Base-by-base conservation (phyloP, 2,797 vertebrate species). In the Moxostoma hubbsi region DNA sequence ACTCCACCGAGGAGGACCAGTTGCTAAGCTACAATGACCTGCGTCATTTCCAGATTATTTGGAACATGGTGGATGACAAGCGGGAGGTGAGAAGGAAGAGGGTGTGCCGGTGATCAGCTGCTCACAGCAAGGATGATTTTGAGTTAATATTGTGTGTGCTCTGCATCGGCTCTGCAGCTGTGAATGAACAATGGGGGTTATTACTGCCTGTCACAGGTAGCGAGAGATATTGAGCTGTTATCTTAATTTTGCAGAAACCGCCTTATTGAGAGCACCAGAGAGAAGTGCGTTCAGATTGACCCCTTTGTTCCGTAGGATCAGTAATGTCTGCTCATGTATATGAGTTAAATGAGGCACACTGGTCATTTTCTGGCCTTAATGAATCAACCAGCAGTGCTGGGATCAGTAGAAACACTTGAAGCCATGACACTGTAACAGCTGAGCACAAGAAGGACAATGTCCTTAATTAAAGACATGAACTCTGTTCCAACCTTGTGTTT, bases 41-140 rank as follows among this genome's bases (percentile, higher is more conserved):
- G 85, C 95, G 98, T 69, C 98, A 99, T 93, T 99, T 99, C 91
- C 98, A 99, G 88, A 99, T 99, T 90, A 99, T 99, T 93, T 99
- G 98, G 98, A 99, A 99, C 89, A 99, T 98, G 97, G 97, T 99
- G 86, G 98, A 99, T 92, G 98, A 99, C 92, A 99, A 99, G 93
- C 94, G 98, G 86, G 98, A 99, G 97, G 98, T 99, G 94, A 91
- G 93, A 49, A 8, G 66, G 58, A 15, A 81, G 54, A n/a, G 58
- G 67, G 53, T 6, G 55, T 82, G 55, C 51, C 58, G 68, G 73
- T 36, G 74, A 82, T 84, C 78, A 18, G 47, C 47, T 13, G 9
- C 55, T 74, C 63, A 53, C 79, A 79, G 81, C 66, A 9, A 58
- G 81, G 73, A 65, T 18, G 47, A 68, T 43, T 18, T 62, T 24